Percentiles rank a stretch among this genome's conserved stretches.
These are phyloP conservation scores for Amphipyra tragopoginis DNA, from an alignment of 2,888 invertebrate genomes.

Conservation along the genomic window DNA sequence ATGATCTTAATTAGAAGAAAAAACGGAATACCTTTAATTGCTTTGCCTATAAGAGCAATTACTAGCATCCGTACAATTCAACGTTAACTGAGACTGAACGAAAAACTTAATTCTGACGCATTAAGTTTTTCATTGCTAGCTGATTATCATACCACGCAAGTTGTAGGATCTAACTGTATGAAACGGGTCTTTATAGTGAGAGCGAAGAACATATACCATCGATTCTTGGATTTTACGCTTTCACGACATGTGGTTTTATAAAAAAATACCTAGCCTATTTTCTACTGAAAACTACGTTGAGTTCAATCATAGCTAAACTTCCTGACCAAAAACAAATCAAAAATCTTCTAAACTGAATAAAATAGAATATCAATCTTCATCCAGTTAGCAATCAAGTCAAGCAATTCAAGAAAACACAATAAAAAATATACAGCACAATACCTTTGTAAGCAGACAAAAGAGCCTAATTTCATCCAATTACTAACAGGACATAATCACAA, in stretches of 20 bases:
- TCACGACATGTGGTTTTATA: no score
- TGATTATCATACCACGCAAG: constrained; percentile 50
- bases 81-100: constrained; percentile 31
- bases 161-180: constrained; percentile 14
- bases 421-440: neutral
- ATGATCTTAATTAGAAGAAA: constrained; percentile 54
- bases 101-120: constrained; percentile 45
- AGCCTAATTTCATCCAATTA: constrained; percentile 7
- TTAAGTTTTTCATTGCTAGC: constrained; percentile 32
- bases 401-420: neutral
- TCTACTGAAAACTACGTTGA: no score
- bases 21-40: constrained; percentile 43
- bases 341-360: no score
- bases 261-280: no score
- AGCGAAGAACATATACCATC: neutral
- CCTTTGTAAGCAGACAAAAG: neutral
- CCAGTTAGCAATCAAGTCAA: no score
- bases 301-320: no score
- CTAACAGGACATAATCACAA: constrained; percentile 27
- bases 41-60: constrained; percentile 53
- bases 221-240: no score
- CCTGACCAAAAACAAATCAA: no score
- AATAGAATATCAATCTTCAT: no score
- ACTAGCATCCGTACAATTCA: constrained; percentile 33
- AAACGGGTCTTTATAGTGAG: constrained; percentile 3